A percentile compares a stretch with the other conserved stretches of the same genome.
These are phyloP conservation scores for Poicephalus meyeri DNA, from an alignment of 2,113 vertebrate species.

Conservation along the genomic window DNA sequence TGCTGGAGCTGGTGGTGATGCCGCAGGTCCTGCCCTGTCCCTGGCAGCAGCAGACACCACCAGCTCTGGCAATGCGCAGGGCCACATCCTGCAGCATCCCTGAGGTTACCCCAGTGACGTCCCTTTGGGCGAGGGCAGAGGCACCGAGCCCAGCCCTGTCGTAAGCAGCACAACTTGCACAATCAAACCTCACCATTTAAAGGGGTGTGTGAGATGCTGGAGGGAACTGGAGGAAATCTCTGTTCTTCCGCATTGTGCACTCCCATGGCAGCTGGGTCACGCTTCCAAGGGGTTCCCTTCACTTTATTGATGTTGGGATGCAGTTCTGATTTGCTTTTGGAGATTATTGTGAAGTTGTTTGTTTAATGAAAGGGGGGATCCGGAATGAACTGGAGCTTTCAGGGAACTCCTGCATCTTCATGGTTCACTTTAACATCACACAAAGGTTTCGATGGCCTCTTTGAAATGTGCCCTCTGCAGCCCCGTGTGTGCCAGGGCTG, in stretches of 20 bases:
- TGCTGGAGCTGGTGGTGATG: not conserved
- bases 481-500: fast-evolving
- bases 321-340: not conserved
- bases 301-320: not conserved
- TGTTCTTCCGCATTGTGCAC: fast-evolving
- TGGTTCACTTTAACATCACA: not conserved
- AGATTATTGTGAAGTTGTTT: not conserved
- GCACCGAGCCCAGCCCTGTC: not conserved
- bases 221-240: fast-evolving
- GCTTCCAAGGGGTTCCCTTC: not conserved
- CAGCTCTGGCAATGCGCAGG: not conserved
- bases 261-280: not conserved
- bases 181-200: fast-evolving
- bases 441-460: not conserved
- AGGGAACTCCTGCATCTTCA: not conserved
- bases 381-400: not conserved
- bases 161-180: not conserved
- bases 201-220: not conserved
- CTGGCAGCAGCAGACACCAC: not conserved
- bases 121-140: not conserved
- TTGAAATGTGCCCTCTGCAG: not conserved
- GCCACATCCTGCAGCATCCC: not conserved
- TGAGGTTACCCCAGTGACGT: not conserved
- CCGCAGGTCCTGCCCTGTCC: not conserved
- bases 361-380: not conserved